These are phyloP conservation scores for Eristalis intricaria DNA, from an alignment of 2,888 invertebrate species.

Conservation along the genomic window DNA sequence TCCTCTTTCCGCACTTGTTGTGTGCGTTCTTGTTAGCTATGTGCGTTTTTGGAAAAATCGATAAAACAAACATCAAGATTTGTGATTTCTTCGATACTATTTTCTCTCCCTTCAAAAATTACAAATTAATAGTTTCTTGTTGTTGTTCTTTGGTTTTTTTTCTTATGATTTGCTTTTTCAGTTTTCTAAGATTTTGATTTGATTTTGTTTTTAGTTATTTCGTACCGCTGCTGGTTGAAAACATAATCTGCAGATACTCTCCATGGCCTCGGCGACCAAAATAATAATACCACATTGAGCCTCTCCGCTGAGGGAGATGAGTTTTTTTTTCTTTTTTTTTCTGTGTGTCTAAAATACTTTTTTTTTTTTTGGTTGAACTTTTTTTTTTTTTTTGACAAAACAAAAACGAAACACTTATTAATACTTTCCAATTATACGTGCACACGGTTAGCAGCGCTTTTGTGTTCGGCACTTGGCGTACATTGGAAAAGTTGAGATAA, in stretches of 20 bases:
- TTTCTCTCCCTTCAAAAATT: slow-evolving; percentile 48
- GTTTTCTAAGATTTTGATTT: slow-evolving; percentile 58
- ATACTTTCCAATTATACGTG: slow-evolving; percentile 64
- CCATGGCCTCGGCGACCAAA: slow-evolving; percentile 76
- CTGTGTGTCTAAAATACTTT: slow-evolving; percentile 50
- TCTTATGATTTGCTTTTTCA: slow-evolving; percentile 9
- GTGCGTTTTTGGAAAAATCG: slow-evolving; percentile 56
- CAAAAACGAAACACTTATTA: slow-evolving; percentile 69
- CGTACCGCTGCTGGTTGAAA: slow-evolving; percentile 81
- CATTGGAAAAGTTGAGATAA: slow-evolving; percentile 33
- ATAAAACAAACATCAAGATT: slow-evolving; percentile 69
- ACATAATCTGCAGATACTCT: slow-evolving; percentile 81
- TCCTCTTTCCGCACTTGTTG: slow-evolving; percentile 45
- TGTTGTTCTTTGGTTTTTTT: slow-evolving; percentile 39
- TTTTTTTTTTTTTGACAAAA: slow-evolving; percentile 65
- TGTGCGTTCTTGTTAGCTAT: neutral
- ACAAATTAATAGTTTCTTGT: neutral
- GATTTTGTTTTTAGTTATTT: slow-evolving; percentile 58
- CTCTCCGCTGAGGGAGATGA: slow-evolving; percentile 68
- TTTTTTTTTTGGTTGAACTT: slow-evolving; percentile 24
- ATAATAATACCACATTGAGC: slow-evolving; percentile 71
- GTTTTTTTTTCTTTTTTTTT: slow-evolving; percentile 33
- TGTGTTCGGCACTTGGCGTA: slow-evolving; percentile 52
- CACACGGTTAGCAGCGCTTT: slow-evolving; percentile 52
- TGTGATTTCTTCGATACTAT: slow-evolving; percentile 51